phyloP scores from a whole-genome alignment of 2,888 invertebrate genomes.

The Bembecia ichneumoniformis region DNA sequence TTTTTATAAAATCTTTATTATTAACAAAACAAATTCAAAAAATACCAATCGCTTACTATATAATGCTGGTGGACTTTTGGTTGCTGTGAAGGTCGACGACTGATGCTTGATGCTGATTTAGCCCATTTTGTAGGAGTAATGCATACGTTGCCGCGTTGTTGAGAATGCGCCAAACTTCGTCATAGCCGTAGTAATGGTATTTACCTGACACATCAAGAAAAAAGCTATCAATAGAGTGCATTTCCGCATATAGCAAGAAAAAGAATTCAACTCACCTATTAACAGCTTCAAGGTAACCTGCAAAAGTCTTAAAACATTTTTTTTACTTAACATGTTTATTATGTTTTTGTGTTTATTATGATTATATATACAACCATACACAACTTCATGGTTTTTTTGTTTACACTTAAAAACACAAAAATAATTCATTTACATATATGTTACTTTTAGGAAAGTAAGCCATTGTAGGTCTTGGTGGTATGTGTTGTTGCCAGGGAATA shows the following conservation, averaged over 20 bases:
- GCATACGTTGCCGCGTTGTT: background rate
- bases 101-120: background rate
- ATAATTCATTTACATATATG: conserved; percentile 19
- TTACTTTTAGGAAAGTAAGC: conserved; percentile 19
- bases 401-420: conserved; percentile 42
- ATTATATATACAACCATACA: conserved; percentile 65
- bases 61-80: conserved; percentile 40
- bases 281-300: conserved; percentile 24
- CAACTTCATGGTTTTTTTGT: conserved; percentile 44
- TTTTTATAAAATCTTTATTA: conserved; percentile 36
- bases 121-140: too few species aligned
- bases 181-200: conserved; percentile 12
- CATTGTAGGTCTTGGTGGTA: too few species aligned
- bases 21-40: conserved; percentile 61
- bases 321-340: conserved; percentile 54
- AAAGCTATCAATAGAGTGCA: conserved; percentile 20
- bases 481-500: too few species aligned
- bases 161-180: background rate
- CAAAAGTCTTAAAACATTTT: conserved; percentile 29
- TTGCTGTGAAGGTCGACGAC: conserved; percentile 6
- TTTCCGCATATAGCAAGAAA: conserved; percentile 18
- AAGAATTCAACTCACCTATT: conserved; percentile 54
- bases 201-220: conserved; percentile 49
- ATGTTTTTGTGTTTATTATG: conserved; percentile 48
- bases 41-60: conserved; percentile 66